These are phyloP conservation scores for Setophaga kirtlandii DNA, from an alignment of 2,113 vertebrate genomes.

Conservation along the genomic window DNA sequence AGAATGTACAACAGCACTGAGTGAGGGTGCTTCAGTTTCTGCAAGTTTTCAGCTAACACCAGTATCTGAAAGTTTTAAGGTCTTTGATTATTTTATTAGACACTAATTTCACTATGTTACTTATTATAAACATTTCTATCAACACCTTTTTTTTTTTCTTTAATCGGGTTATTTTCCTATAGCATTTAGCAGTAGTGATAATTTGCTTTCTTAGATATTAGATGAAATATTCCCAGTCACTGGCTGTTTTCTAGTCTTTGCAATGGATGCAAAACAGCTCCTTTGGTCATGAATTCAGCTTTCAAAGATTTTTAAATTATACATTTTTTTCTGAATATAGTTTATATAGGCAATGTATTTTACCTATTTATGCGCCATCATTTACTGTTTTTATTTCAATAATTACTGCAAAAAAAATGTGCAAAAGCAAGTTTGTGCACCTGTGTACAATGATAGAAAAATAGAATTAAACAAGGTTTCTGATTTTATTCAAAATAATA, in stretches of 20 bases:
- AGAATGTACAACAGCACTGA: not conserved
- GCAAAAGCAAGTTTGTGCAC: not conserved
- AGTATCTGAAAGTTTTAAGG: not conserved
- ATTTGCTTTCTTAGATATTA: not conserved
- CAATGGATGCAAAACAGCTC: not conserved
- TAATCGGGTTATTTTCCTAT: not conserved
- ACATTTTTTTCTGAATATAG: not conserved
- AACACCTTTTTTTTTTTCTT: not conserved
- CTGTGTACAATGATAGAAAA: not conserved
- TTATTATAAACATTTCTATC: not conserved
- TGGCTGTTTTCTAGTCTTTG: fast-evolving
- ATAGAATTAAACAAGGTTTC: not conserved
- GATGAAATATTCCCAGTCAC: not conserved
- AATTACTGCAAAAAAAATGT: not conserved
- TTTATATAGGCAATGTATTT: not conserved
- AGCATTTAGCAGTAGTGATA: not conserved
- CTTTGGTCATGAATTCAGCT: not conserved
- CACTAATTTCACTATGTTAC: not conserved
- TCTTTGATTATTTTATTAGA: not conserved
- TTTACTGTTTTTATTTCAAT: not conserved
- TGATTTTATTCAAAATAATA: not conserved
- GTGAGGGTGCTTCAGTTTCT: fast-evolving
- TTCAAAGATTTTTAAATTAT: not conserved
- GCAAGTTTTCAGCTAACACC: not conserved
- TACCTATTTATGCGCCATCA: not conserved